phyloP scores from a whole-genome alignment of 2,113 vertebrate species.

The Todiramphus saurophagus region DNA sequence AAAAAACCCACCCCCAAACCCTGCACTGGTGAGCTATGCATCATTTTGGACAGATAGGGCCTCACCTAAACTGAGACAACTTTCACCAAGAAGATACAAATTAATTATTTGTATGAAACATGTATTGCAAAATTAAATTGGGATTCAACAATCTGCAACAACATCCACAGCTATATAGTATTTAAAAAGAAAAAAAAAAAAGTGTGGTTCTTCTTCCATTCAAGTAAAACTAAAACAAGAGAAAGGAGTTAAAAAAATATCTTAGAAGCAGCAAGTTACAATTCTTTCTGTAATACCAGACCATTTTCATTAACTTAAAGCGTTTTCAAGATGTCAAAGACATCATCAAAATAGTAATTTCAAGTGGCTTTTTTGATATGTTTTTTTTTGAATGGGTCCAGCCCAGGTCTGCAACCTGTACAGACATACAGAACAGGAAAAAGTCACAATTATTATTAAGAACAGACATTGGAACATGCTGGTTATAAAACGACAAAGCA shows the following conservation, averaged over 20 bases:
- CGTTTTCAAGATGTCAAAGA: conserved; percentile 62
- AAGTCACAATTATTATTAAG: conserved; percentile 21
- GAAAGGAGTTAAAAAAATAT: conserved; percentile 41
- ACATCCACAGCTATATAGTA: conserved; percentile 62
- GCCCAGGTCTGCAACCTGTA: conserved; percentile 83
- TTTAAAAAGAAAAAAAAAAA: conserved; percentile 2
- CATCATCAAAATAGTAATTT: conserved; percentile 45
- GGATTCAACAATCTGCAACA: conserved; percentile 59
- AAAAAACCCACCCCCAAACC: neutral
- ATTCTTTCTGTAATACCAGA: conserved; percentile 65
- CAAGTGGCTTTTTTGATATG: conserved; percentile 64
- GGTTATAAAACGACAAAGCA: conserved; percentile 71
- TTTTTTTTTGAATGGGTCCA: conserved; percentile 76
- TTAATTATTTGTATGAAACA: conserved; percentile 64
- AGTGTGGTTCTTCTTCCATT: conserved; percentile 70
- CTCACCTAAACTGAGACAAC: conserved; percentile 10
- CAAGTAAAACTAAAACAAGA: conserved; percentile 74
- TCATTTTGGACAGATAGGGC: conserved; percentile 8
- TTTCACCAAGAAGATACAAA: conserved; percentile 55
- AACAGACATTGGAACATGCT: conserved; percentile 48
- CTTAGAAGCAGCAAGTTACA: conserved; percentile 69
- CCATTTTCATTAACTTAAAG: conserved; percentile 67
- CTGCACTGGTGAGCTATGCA: neutral
- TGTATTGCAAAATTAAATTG: conserved; percentile 48
- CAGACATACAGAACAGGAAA: conserved; percentile 70